Percentiles rank a stretch among this genome's conserved stretches.
These are phyloP conservation scores for Gerris lacustris DNA, from an alignment of 2,888 invertebrate species.

Conservation along the genomic window DNA sequence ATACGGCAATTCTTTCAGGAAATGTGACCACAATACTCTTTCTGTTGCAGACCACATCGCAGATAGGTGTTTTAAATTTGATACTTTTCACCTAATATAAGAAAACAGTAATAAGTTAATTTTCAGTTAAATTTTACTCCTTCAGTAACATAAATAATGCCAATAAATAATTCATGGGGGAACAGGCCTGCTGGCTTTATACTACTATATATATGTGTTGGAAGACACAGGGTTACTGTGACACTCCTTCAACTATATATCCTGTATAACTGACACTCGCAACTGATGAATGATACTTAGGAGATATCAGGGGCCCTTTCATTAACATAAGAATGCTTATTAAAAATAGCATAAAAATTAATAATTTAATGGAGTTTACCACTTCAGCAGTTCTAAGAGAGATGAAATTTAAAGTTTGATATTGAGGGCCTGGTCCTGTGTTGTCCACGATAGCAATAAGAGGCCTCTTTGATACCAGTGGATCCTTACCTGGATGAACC, in stretches of 20 bases:
- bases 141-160: slow-evolving; percentile 7
- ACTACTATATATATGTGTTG: too few relatives aligned
- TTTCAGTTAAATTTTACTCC: not conserved
- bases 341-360: too few relatives aligned
- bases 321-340: too few relatives aligned
- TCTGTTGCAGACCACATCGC: slow-evolving; percentile 79
- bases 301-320: too few relatives aligned
- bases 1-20: slow-evolving; percentile 77
- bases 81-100: slow-evolving; percentile 61
- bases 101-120: slow-evolving; percentile 22
- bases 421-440: slow-evolving; percentile 61
- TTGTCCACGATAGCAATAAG: slow-evolving; percentile 83
- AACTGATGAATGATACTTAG: too few relatives aligned
- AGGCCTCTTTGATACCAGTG: slow-evolving; percentile 67
- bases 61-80: slow-evolving; percentile 80
- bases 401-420: slow-evolving; percentile 69
- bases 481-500: slow-evolving; percentile 41
- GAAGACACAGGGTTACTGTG: too few relatives aligned
- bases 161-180: not conserved
- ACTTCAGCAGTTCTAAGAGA: slow-evolving; percentile 72
- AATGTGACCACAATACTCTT: slow-evolving; percentile 79
- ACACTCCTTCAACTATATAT: too few relatives aligned
- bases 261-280: too few relatives aligned
- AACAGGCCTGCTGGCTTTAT: not conserved
- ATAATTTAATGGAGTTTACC: slow-evolving; percentile 36